Evolutionary conservation across 2,113 vertebrate genomes (phyloP).

Genomic region (Hippopotamus amphibius): DNA sequence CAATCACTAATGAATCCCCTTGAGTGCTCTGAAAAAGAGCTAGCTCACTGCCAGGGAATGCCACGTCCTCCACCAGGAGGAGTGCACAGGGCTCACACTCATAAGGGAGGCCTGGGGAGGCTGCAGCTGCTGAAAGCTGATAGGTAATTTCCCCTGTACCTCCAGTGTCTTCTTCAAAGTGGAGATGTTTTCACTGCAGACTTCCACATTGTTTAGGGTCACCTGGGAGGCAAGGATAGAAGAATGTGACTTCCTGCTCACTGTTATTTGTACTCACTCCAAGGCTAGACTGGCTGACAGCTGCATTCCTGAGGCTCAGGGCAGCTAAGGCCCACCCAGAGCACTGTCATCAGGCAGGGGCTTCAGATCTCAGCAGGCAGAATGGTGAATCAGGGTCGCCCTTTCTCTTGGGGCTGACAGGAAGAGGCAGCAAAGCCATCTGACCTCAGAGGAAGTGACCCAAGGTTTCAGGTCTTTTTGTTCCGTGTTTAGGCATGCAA

Average conservation of each 20-base stretch:
- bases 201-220: slow-evolving; percentile 97
- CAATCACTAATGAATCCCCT: neutral
- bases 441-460: neutral
- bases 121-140: neutral
- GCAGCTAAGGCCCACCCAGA: neutral
- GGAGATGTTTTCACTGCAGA: slow-evolving; percentile 98
- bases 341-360: neutral
- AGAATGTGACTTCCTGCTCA: slow-evolving; percentile 17
- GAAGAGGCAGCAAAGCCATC: neutral
- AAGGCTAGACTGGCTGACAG: neutral
- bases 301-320: neutral
- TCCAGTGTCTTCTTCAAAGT: slow-evolving; percentile 98
- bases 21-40: neutral
- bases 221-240: slow-evolving; percentile 86
- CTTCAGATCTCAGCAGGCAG: neutral
- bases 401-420: neutral
- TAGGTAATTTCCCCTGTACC: slow-evolving; percentile 84
- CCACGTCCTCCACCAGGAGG: neutral
- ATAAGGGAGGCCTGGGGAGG: neutral
- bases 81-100: neutral
- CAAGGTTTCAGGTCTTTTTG: neutral
- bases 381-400: neutral
- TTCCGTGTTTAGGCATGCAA: neutral
- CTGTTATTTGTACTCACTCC: neutral
- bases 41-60: neutral